phyloP scores from a whole-genome alignment of 2,888 invertebrate genomes.

The Aleiodes leptofemur region DNA sequence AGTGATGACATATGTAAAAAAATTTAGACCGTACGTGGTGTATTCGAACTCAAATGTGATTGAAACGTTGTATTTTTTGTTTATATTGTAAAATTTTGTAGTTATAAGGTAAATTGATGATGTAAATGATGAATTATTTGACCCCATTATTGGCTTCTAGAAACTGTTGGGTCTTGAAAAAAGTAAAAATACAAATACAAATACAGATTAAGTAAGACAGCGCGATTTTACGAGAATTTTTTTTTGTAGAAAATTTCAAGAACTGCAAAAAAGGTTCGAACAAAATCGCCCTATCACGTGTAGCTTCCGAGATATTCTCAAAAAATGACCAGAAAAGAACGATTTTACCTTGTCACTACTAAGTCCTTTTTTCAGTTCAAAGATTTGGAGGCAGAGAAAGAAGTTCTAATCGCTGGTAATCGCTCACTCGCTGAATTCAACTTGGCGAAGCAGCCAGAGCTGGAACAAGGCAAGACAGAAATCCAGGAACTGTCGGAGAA shows the following conservation, averaged over 20 bases:
- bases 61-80: no score
- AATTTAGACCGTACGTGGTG: no score
- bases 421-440: constrained; percentile 94
- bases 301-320: not conserved
- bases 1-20: no score
- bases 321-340: not conserved
- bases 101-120: no score
- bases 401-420: constrained; percentile 91
- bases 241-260: not conserved
- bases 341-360: no score
- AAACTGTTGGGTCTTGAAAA: no score
- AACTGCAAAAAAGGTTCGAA: not conserved
- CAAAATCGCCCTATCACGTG: not conserved
- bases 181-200: no score
- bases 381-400: constrained; percentile 88
- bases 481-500: constrained; percentile 82
- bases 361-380: constrained; percentile 81
- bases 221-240: not conserved
- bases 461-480: constrained; percentile 85
- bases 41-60: no score
- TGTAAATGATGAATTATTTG: no score
- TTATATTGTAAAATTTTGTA: no score
- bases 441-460: constrained; percentile 88
- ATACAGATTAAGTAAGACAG: no score
- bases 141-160: no score